Percentiles rank a stretch among this genome's conserved stretches.
Evolutionary conservation across 1,140 invertebrate species (phyloP).

Genomic region (Leptinotarsa lineolata): DNA sequence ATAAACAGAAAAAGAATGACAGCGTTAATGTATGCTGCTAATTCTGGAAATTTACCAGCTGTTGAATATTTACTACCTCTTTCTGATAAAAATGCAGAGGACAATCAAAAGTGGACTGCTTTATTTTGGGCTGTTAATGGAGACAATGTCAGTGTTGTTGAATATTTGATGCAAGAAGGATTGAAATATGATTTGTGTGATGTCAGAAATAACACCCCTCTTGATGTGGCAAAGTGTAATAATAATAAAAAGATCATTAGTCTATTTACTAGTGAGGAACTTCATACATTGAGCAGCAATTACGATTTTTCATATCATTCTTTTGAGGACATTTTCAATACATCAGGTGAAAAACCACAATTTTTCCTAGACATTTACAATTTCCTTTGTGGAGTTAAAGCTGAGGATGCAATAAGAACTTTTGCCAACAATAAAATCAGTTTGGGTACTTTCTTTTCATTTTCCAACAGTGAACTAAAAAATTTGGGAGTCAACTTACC

Average conservation of each 20-base stretch:
- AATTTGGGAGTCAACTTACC: constrained; percentile 54
- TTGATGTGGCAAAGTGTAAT: constrained; percentile 56
- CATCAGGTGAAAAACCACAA: constrained; percentile 44
- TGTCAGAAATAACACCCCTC: constrained; percentile 55
- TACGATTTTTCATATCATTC: constrained; percentile 12
- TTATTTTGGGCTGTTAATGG: constrained; percentile 60
- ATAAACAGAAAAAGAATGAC: constrained; percentile 56
- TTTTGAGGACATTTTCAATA: constrained; percentile 39
- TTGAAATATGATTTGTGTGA: constrained; percentile 53
- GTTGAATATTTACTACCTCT: constrained; percentile 54
- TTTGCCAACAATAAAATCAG: constrained; percentile 54
- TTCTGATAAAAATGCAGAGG: constrained; percentile 54
- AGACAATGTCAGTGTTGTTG: constrained; percentile 55
- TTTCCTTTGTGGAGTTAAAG: constrained; percentile 54
- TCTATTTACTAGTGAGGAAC: constrained; percentile 50
- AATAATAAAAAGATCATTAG: constrained; percentile 55
- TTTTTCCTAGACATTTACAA: constrained; percentile 57
- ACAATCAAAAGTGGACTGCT: constrained; percentile 58
- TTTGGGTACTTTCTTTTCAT: constrained; percentile 56
- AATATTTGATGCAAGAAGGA: constrained; percentile 54
- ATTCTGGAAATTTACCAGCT: constrained; percentile 51
- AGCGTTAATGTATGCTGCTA: constrained; percentile 59
- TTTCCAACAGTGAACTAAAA: constrained; percentile 53
- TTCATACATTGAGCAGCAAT: constrained; percentile 29
- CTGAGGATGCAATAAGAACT: constrained; percentile 50